Evolutionary conservation across 2,113 vertebrate genomes (phyloP).

Genomic region (Passer domesticus): DNA sequence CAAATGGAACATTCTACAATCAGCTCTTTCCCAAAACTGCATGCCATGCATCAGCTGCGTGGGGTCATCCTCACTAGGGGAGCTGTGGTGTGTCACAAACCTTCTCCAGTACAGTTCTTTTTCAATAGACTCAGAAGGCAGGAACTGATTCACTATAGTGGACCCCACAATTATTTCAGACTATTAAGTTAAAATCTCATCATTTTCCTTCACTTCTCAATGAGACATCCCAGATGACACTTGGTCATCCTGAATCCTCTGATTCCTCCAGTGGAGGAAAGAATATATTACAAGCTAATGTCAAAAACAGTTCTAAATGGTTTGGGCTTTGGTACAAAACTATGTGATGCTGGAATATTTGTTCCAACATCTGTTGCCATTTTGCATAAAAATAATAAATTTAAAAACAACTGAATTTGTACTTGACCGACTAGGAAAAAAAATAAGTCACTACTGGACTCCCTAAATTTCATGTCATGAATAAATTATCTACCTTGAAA

Average conservation of each 20-base stretch:
- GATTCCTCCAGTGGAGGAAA: not conserved
- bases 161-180: not conserved
- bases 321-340: not conserved
- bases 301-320: not conserved
- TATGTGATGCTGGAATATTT: not conserved
- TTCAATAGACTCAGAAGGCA: not conserved
- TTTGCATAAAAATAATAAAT: not conserved
- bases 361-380: not conserved
- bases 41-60: not conserved
- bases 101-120: not conserved
- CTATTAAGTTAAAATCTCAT: not conserved
- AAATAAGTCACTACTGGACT: not conserved
- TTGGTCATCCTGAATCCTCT: not conserved
- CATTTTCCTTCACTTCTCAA: not conserved
- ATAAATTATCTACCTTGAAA: not conserved
- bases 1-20: not conserved
- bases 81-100: not conserved
- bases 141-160: not conserved
- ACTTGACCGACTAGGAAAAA: not conserved
- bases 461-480: not conserved
- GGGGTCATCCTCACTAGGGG: not conserved
- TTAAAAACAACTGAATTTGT: not conserved
- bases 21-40: not conserved
- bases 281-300: not conserved
- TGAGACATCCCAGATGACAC: not conserved